phyloP scores from a whole-genome alignment of 2,113 vertebrate species.

The Engystomops pustulosus region DNA sequence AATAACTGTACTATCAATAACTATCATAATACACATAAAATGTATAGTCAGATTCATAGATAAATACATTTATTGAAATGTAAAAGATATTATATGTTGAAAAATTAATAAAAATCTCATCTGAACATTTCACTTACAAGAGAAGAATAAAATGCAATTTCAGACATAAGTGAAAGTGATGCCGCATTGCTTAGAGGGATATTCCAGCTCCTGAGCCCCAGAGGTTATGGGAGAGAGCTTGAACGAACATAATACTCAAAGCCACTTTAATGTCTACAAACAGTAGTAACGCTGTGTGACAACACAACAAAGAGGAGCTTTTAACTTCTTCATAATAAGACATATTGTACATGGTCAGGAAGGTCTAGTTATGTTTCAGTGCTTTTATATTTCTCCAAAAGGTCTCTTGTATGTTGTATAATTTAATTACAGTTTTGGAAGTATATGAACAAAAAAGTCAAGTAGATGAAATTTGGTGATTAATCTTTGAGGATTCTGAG shows the following conservation, averaged over 20 bases:
- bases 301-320: slow-evolving; percentile 46
- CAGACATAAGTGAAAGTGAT: slow-evolving; percentile 22
- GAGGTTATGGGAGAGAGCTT: slow-evolving; percentile 52
- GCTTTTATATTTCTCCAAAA: slow-evolving; percentile 26
- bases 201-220: slow-evolving; percentile 14
- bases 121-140: background rate
- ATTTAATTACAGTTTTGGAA: slow-evolving; percentile 42
- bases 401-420: slow-evolving; percentile 46
- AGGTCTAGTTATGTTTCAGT: slow-evolving; percentile 45
- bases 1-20: too few species aligned
- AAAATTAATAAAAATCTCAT: too few species aligned
- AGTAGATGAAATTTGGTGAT: background rate
- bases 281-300: slow-evolving; percentile 50
- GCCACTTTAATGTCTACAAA: slow-evolving; percentile 39
- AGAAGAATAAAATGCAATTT: background rate
- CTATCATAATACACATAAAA: too few species aligned
- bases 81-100: too few species aligned
- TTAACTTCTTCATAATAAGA: slow-evolving; percentile 42
- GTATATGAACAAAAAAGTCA: slow-evolving; percentile 22
- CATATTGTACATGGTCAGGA: slow-evolving; percentile 41
- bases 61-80: too few species aligned
- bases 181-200: slow-evolving; percentile 27
- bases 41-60: too few species aligned
- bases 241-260: slow-evolving; percentile 34
- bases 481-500: background rate